These are phyloP conservation scores for Stenodema calcarata DNA, from an alignment of 2,888 invertebrate genomes.

Conservation along the genomic window DNA sequence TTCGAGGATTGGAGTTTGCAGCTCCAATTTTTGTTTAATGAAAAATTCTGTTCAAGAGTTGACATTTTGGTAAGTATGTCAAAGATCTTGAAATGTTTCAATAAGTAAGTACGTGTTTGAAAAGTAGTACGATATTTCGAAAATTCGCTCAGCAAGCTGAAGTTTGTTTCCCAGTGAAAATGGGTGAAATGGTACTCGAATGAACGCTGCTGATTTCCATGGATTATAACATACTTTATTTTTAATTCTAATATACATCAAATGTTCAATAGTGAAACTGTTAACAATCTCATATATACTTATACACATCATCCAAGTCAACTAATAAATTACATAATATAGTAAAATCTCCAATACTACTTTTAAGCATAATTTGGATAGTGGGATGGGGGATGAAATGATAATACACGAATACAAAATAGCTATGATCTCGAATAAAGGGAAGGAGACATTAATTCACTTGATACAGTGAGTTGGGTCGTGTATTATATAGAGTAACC, in stretches of 20 bases:
- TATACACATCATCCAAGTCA: slow-evolving; percentile 20
- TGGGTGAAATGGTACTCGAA: neutral
- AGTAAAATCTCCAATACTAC: slow-evolving; percentile 29
- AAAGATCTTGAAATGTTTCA: too few species aligned
- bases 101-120: too few species aligned
- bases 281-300: slow-evolving; percentile 45
- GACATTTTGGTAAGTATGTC: too few species aligned
- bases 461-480: neutral
- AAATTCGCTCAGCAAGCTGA: too few species aligned
- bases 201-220: neutral
- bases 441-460: neutral
- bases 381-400: slow-evolving; percentile 2
- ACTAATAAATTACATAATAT: slow-evolving; percentile 30
- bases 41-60: too few species aligned
- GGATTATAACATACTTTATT: slow-evolving; percentile 43
- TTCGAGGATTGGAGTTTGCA: too few species aligned
- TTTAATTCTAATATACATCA: slow-evolving; percentile 46
- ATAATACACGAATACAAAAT: neutral
- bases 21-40: too few species aligned
- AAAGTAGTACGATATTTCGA: too few species aligned
- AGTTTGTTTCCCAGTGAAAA: too few species aligned
- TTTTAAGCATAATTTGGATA: slow-evolving; percentile 10
- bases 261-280: slow-evolving; percentile 47
- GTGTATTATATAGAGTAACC: neutral
- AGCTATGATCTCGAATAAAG: neutral